phyloP scores from a whole-genome alignment of 1,140 invertebrate species.

The Zaprionus inermis region DNA sequence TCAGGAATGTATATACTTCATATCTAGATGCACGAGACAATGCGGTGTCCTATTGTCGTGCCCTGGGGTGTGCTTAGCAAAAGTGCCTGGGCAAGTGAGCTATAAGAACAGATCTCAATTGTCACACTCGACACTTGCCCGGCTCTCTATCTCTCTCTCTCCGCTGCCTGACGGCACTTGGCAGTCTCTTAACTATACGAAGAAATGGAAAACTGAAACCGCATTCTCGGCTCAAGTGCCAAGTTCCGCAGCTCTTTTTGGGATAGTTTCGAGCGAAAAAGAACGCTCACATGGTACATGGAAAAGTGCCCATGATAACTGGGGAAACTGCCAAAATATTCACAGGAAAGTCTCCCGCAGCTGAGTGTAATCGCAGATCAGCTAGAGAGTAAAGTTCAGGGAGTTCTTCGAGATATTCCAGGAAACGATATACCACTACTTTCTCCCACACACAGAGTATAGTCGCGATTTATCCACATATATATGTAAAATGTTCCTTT shows the following conservation, averaged over 20 bases:
- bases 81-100: conserved; percentile 3
- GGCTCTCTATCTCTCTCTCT: conserved; percentile 14
- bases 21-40: not conserved
- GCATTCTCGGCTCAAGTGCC: conserved; percentile 55
- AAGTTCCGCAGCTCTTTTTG: conserved; percentile 62
- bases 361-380: conserved; percentile 17
- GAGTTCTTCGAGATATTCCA: not conserved
- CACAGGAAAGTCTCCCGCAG: conserved; percentile 31
- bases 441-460: not conserved
- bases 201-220: conserved; percentile 64
- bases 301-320: conserved; percentile 38
- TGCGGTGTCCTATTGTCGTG: conserved; percentile 10
- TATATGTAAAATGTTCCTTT: conserved; percentile 81
- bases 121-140: too few species aligned
- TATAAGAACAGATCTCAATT: conserved; percentile 9
- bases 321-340: conserved; percentile 30
- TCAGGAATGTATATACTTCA: not conserved
- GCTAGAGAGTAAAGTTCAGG: not conserved
- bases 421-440: not conserved
- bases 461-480: conserved; percentile 49
- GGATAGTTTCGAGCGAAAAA: conserved; percentile 51
- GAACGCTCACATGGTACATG: conserved; percentile 5
- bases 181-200: conserved; percentile 23
- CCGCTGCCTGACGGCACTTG: conserved; percentile 15
- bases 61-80: conserved; percentile 2